Percentiles rank a stretch among this genome's conserved stretches.
Conservation (phyloP, 2,797 vertebrate species). For the Aselliscus stoliczkanus region DNA sequence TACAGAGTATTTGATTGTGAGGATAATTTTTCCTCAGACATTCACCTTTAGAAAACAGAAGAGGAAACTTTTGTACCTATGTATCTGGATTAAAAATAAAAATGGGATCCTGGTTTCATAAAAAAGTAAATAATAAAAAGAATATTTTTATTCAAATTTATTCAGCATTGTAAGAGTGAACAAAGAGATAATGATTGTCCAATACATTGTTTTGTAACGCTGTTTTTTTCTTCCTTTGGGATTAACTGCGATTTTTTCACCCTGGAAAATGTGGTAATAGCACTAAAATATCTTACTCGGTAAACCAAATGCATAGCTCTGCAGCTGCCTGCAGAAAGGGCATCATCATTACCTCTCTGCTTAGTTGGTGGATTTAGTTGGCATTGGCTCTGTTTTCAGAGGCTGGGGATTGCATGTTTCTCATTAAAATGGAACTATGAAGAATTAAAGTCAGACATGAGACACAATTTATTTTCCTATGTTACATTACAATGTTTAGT, state of each 20-base stretch:
- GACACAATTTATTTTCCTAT: constrained; percentile 60
- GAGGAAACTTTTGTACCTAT: neutral
- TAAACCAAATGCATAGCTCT: constrained; percentile 53
- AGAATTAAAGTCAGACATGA: constrained; percentile 58
- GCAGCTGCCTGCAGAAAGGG: constrained; percentile 39
- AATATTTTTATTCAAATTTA: constrained; percentile 28
- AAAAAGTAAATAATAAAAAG: neutral
- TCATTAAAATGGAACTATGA: constrained; percentile 68
- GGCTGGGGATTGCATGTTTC: constrained; percentile 38
- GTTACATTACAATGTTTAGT: constrained; percentile 50
- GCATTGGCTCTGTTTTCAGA: constrained; percentile 33
- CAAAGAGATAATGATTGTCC: constrained; percentile 19
- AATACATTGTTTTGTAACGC: constrained; percentile 21
- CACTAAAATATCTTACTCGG: constrained; percentile 46
- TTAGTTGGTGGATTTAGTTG: constrained; percentile 53
- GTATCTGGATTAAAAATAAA: constrained; percentile 15
- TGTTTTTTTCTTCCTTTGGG: constrained; percentile 14
- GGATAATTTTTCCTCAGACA: neutral
- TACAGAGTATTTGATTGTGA: neutral
- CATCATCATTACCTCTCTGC: constrained; percentile 56
- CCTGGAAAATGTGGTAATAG: constrained; percentile 45
- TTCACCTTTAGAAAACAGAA: neutral
- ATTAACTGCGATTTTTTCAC: constrained; percentile 43
- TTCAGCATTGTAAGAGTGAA: neutral
- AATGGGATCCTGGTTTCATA: neutral